phyloP scores from a whole-genome alignment of 2,113 vertebrate genomes.

The Sorex araneus region DNA sequence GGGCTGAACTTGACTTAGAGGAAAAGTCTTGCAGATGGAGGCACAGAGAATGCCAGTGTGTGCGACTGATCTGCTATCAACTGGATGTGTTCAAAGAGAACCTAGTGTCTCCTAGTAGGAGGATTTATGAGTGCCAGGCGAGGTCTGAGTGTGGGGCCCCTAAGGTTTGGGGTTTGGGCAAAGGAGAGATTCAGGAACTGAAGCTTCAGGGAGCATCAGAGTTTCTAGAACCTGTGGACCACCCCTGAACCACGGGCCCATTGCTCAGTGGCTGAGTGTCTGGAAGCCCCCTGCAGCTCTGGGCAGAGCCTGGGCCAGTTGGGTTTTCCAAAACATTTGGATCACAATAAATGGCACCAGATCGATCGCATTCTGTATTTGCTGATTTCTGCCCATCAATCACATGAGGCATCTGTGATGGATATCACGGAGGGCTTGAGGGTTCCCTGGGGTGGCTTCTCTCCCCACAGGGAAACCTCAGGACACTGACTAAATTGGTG shows the following conservation, averaged over 20 bases:
- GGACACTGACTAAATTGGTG: neutral
- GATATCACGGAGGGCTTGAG: neutral
- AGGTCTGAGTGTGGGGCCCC: neutral
- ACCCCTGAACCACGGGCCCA: neutral
- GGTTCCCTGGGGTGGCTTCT: neutral
- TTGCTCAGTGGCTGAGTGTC: neutral
- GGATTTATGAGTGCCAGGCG: neutral
- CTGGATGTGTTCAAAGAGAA: neutral
- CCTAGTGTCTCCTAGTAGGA: neutral
- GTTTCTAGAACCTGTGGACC: neutral
- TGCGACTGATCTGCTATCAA: neutral
- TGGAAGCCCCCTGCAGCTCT: neutral
- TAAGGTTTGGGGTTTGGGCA: neutral
- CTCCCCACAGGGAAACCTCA: neutral
- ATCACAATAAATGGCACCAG: neutral
- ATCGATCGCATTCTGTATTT: neutral
- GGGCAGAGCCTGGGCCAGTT: neutral
- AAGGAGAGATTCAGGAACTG: neutral
- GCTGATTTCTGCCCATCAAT: neutral
- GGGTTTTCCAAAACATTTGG: conserved; percentile 19
- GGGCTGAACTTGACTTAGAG: neutral
- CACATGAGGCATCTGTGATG: neutral
- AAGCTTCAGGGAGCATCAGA: neutral
- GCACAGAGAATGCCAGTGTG: neutral
- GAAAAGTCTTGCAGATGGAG: neutral